Conservation (phyloP, 2,888 invertebrate species). For the Clivina fossor region DNA sequence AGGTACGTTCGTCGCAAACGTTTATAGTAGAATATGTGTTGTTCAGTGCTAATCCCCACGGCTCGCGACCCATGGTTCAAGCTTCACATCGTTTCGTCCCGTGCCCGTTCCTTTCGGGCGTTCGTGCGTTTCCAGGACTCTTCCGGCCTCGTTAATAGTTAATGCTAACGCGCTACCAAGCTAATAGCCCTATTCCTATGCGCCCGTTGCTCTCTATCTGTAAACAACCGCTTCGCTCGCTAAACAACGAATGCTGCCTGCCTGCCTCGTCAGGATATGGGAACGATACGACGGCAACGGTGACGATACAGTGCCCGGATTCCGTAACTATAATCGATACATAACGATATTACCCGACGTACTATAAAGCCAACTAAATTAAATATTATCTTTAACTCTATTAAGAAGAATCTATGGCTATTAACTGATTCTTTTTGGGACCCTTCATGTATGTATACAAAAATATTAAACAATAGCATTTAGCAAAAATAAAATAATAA, state of each 20-base stretch:
- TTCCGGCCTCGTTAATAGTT: conserved; percentile 48
- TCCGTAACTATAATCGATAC: too few relatives aligned
- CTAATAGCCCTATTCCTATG: conserved; percentile 47
- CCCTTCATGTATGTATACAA: too few relatives aligned
- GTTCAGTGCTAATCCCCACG: conserved; percentile 42
- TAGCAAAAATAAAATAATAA: too few relatives aligned
- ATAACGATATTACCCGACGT: too few relatives aligned
- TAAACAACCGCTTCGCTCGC: conserved; percentile 42
- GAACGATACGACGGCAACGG: conserved; percentile 23
- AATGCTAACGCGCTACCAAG: conserved; percentile 46
- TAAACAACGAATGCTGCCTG: conserved; percentile 29
- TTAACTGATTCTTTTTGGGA: too few relatives aligned
- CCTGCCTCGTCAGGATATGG: too few relatives aligned
- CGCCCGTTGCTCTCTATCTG: conserved; percentile 44
- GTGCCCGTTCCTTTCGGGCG: conserved; percentile 37
- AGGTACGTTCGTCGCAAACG: conserved; percentile 12
- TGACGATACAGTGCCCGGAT: conserved; percentile 27
- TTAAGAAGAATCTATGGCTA: too few relatives aligned
- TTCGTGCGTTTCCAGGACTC: conserved; percentile 38
- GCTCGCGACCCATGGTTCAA: too few relatives aligned
- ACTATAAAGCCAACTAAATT: too few relatives aligned
- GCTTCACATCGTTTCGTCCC: background rate
- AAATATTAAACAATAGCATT: too few relatives aligned
- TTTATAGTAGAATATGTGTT: conserved; percentile 41
- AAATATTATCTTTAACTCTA: too few relatives aligned